Evolutionary conservation across 2,113 vertebrate genomes (phyloP), one percentile per base, ranked within the genome.

Genomic region (Solea solea): DNA sequence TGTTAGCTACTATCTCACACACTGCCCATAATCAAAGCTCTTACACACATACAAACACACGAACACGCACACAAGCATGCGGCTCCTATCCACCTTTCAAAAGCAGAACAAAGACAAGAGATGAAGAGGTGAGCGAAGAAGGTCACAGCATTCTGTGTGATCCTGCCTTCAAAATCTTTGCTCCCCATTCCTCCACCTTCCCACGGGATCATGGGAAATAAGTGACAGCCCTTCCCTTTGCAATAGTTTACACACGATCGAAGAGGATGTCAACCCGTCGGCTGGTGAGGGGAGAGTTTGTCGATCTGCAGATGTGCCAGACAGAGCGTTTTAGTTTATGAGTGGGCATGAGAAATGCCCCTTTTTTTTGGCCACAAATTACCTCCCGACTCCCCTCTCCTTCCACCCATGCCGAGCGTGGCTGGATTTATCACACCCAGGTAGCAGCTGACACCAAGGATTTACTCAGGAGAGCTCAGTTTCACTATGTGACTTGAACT

Each of bases 201-300:
- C 81, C 75, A 70, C 50, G 55, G 88, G 87, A 89, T 82, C 82
- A 60, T 76, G 76, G 84, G 76, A 87, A 91, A 91, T 85, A 89
- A 92, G 90, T 81, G 88, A 85, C 58, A 27, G 69, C 45, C 66
- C 68, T 56, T 85, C 80, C 67, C 73, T 81, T 68, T 39, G 83
- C 83, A 69, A 86, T 89, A 88, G 87, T 90, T 92, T 86, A 83
- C 78, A 85, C 80, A 87, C 92, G 90, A 92, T 91, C 27, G 88
- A 92, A 84, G 80, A 76, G 72, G 66, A 73, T 88, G 89, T 89
- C 89, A 86, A 74, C 80, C 80, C 67, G 53, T 85, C 74, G 60
- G 75, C 78, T 55, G 67, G 74, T 3, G 55, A 71, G 72, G 85
- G 81, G 78, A 81, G 80, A 76, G 72, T 77, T 74, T 40, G 69